phyloP scores from a whole-genome alignment of 2,797 vertebrate species.

The Myripristis jacobus region DNA sequence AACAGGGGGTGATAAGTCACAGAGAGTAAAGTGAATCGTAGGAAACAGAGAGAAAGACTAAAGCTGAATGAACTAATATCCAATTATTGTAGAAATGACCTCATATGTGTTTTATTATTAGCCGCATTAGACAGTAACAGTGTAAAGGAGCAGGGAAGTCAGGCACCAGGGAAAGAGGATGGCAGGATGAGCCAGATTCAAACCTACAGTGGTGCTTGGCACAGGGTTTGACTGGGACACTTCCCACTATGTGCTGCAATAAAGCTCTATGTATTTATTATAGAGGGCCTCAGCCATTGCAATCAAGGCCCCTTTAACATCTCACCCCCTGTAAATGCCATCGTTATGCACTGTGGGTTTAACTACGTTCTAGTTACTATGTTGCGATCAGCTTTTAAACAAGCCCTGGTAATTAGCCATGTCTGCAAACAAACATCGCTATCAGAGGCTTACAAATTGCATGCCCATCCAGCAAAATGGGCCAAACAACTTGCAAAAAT shows the following conservation, averaged over 20 bases:
- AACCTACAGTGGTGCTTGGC: slow-evolving; percentile 46
- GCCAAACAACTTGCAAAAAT: slow-evolving; percentile 45
- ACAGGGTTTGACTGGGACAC: slow-evolving; percentile 15
- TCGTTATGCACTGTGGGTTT: slow-evolving; percentile 49
- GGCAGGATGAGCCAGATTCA: slow-evolving; percentile 8
- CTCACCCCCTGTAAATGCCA: slow-evolving; percentile 51
- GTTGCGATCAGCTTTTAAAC: slow-evolving; percentile 58
- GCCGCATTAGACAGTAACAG: background rate
- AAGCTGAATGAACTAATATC: slow-evolving; percentile 20
- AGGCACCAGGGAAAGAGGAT: slow-evolving; percentile 11
- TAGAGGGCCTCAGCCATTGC: slow-evolving; percentile 34
- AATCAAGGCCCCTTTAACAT: slow-evolving; percentile 54
- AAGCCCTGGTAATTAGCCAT: slow-evolving; percentile 56
- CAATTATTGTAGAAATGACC: slow-evolving; percentile 4
- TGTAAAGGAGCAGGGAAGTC: slow-evolving; percentile 34
- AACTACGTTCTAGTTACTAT: slow-evolving; percentile 52
- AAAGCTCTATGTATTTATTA: slow-evolving; percentile 54
- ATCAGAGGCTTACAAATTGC: slow-evolving; percentile 64
- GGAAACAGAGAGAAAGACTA: background rate
- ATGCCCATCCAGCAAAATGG: slow-evolving; percentile 49
- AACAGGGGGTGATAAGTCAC: background rate
- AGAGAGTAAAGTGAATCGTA: background rate
- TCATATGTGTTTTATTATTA: no score
- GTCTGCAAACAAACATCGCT: slow-evolving; percentile 64
- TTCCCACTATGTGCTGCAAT: slow-evolving; percentile 31